Percentiles rank a stretch among this genome's conserved stretches.
Conservation (phyloP, 2,113 vertebrate genomes). For the Tachysurus fulvidraco region DNA sequence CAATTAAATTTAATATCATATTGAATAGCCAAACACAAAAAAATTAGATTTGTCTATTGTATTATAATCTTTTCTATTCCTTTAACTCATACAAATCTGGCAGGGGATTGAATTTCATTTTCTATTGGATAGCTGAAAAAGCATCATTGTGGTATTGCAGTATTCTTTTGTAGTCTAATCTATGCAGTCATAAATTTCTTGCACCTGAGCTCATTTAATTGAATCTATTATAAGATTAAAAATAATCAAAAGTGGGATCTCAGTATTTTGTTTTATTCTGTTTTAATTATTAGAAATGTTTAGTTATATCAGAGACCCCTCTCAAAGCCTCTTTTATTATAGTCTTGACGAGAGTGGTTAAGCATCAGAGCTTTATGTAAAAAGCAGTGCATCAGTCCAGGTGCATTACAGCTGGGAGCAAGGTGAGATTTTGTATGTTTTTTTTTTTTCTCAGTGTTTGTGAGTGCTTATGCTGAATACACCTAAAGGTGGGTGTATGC, state of each 20-base stretch:
- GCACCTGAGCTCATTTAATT: neutral
- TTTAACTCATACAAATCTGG: neutral
- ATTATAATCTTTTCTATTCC: neutral
- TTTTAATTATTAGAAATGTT: neutral
- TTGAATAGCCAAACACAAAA: too few relatives aligned
- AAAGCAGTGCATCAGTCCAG: conserved; percentile 38
- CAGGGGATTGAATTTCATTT: neutral
- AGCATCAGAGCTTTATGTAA: conserved; percentile 36
- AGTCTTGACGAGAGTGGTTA: conserved; percentile 33
- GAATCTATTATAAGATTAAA: neutral
- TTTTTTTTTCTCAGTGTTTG: conserved; percentile 9
- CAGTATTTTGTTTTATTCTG: neutral
- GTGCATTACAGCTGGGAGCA: conserved; percentile 45
- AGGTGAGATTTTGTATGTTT: conserved; percentile 2
- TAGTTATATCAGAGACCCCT: neutral
- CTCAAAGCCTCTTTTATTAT: neutral
- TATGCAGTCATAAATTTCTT: neutral
- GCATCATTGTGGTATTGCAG: too few relatives aligned
- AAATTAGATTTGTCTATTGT: neutral
- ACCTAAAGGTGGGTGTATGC: conserved; percentile 6
- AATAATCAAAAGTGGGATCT: neutral
- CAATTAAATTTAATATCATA: neutral
- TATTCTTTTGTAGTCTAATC: neutral
- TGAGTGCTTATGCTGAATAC: neutral
- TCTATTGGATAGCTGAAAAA: neutral